These are phyloP conservation scores for Periophthalmus magnuspinnatus DNA, from an alignment of 2,797 vertebrate species.

Conservation along the genomic window DNA sequence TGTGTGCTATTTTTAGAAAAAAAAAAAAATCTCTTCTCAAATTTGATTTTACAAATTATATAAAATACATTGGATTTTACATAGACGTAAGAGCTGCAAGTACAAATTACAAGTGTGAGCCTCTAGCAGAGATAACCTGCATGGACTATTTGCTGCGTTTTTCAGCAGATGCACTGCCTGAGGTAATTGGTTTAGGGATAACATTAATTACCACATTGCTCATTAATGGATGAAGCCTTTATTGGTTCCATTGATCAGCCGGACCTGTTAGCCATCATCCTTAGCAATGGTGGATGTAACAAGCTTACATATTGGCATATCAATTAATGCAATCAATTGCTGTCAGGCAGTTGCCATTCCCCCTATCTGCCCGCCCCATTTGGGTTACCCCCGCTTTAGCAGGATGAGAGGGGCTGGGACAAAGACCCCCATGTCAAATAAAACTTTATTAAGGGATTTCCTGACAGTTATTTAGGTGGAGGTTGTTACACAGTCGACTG, in stretches of 20 bases:
- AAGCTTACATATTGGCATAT: slow-evolving; percentile 99
- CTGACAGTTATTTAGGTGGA: slow-evolving; percentile 51
- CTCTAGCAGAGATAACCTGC: slow-evolving; percentile 72
- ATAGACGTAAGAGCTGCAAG: slow-evolving; percentile 38
- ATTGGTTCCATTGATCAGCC: slow-evolving; percentile 99
- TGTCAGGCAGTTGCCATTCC: slow-evolving; percentile 91
- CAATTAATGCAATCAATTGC: slow-evolving; percentile 99
- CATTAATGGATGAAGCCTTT: slow-evolving; percentile 99
- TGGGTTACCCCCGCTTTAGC: slow-evolving; percentile 49
- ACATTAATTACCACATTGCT: slow-evolving; percentile 99
- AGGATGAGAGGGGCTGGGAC: slow-evolving; percentile 72
- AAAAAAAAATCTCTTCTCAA: neutral
- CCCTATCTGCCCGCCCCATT: slow-evolving; percentile 56
- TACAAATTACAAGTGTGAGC: slow-evolving; percentile 41
- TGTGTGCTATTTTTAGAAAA: neutral
- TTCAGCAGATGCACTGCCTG: slow-evolving; percentile 79
- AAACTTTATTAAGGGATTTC: slow-evolving; percentile 67
- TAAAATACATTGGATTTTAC: neutral
- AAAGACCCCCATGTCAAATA: slow-evolving; percentile 71
- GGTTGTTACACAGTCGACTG: slow-evolving; percentile 32
- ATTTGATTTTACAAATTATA: slow-evolving; percentile 9
- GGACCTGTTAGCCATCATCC: slow-evolving; percentile 97
- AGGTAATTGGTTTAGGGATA: slow-evolving; percentile 98
- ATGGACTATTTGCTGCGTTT: slow-evolving; percentile 72
- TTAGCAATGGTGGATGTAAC: slow-evolving; percentile 99